Conservation (phyloP, 2,888 invertebrate species). For the Icerya purchasi region DNA sequence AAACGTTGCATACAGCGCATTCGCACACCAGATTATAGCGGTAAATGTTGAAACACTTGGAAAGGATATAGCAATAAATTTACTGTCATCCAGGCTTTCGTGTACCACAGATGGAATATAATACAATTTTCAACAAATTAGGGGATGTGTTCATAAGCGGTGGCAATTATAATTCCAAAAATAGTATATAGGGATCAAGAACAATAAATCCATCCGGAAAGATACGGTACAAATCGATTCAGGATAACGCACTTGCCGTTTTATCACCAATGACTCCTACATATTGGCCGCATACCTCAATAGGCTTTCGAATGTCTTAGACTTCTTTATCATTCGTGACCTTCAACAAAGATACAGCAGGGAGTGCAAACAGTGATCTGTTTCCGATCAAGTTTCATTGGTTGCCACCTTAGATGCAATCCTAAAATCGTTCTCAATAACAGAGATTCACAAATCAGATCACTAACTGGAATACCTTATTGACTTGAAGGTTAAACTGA, state of each 20-base stretch:
- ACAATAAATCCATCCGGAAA: background rate
- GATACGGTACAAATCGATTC: background rate
- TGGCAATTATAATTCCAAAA: background rate
- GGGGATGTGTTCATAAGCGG: background rate
- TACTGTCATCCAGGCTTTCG: background rate
- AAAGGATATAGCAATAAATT: background rate
- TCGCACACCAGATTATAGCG: background rate
- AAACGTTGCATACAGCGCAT: background rate
- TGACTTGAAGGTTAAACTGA: background rate
- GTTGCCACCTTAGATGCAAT: too few relatives aligned
- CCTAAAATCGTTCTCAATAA: too few relatives aligned
- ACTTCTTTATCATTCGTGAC: too few relatives aligned
- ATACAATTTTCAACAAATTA: background rate
- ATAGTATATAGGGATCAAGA: background rate
- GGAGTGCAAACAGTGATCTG: too few relatives aligned
- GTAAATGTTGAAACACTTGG: background rate
- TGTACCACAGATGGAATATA: background rate
- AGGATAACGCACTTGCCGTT: background rate
- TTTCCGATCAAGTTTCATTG: too few relatives aligned
- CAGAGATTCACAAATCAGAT: too few relatives aligned
- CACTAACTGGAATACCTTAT: too few relatives aligned
- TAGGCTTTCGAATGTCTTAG: too few relatives aligned
- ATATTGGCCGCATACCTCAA: background rate
- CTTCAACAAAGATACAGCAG: too few relatives aligned
- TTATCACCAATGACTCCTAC: background rate